Evolutionary conservation across 2,888 invertebrate genomes (phyloP), one percentile per base, ranked within the genome.

Genomic region (Morpho deidamia): DNA sequence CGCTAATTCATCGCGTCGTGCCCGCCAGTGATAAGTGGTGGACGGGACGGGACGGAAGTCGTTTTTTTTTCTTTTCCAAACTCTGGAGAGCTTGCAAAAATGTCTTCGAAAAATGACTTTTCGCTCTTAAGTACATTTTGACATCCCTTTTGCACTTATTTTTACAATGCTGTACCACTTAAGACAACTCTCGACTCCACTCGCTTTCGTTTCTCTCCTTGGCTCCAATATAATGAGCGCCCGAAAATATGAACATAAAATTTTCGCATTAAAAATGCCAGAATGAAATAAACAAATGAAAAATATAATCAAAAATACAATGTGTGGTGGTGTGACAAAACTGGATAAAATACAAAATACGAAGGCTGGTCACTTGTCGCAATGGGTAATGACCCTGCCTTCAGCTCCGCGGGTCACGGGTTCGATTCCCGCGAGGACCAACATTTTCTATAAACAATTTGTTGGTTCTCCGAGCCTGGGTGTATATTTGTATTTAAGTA

Each of bases 31-130:
- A 70, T 86, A 83, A 87, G 88, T 85, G 85, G 74, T 69, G 74
- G 74, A 59, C 71, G 73, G 48, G 40, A 34, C 70, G 69, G 70
- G 64, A 74, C 83, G 87, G 86, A 87, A 84, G 79, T 74, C 75
- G 71, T 46, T 52, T 52, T 59, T 68, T 75, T 84, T 85, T 82
- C 86, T 77, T 70, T 70, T 70, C 73, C 71, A 79, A 80, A 80
- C 81, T 80, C 84, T 86, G 69, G 75, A 88, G 79, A 76, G 78
- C 74, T 69, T 73, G 83, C 83, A 78, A 87, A 49, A 88, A 86
- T 82, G 79, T 85, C 83, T 85, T 80, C 76, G 65, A 76, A 81
- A 74, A 83, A 81, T 75, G 78, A 83, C 78, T 82, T 84, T 82
- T 78, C 74, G 71, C 72, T 72, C 69, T 74, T 75, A 81, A 84